Conservation (phyloP, 2,888 invertebrate genomes). For the Pollenia amentaria region DNA sequence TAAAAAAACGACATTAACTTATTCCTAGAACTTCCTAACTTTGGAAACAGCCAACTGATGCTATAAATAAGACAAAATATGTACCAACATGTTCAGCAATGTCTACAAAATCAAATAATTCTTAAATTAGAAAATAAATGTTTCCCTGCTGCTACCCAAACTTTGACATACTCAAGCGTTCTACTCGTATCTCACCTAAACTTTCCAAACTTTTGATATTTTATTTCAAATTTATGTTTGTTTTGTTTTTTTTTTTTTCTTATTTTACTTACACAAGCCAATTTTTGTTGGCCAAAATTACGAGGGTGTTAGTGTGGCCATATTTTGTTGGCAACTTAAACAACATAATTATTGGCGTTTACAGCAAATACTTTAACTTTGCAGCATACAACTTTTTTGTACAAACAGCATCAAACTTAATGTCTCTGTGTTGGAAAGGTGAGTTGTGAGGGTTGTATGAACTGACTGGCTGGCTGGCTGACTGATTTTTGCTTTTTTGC, state of each 20-base stretch:
- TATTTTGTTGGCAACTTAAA: constrained; percentile 79
- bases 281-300: constrained; percentile 81
- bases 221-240: constrained; percentile 5
- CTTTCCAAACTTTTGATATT: constrained; percentile 16
- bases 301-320: constrained; percentile 83
- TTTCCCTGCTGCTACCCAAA: constrained; percentile 1
- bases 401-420: constrained; percentile 3
- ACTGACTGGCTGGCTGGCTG: not conserved
- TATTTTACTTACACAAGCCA: constrained; percentile 79
- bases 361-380: constrained; percentile 62
- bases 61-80: constrained; percentile 32
- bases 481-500: not conserved
- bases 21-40: not conserved
- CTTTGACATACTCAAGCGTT: not conserved
- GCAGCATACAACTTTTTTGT: constrained; percentile 23
- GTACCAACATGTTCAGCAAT: not conserved
- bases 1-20: not conserved
- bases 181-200: constrained; percentile 8
- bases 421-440: not conserved
- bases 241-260: constrained; percentile 11
- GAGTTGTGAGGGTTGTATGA: constrained; percentile 1
- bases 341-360: constrained; percentile 79
- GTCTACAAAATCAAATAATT: constrained; percentile 1
- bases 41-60: constrained; percentile 3
- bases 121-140: not conserved